A percentile compares a stretch with the other conserved stretches of the same genome.
Conservation (phyloP, 1,140 invertebrate genomes). For the Chlorops oryzae region DNA sequence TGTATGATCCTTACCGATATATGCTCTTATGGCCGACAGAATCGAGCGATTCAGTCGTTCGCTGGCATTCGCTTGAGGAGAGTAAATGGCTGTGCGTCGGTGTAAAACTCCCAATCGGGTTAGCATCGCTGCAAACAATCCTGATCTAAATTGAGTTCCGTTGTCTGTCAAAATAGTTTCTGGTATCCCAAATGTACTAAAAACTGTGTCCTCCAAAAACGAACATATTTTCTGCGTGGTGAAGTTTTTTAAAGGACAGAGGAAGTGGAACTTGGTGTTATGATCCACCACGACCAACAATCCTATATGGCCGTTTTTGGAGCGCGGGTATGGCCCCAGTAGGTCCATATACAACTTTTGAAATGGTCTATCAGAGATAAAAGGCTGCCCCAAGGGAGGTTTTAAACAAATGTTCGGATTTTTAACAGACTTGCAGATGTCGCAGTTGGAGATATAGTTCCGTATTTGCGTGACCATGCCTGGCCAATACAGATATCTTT, state of each 20-base stretch:
- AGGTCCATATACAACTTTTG: conserved; percentile 11
- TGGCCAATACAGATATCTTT: conserved; percentile 9
- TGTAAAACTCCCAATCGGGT: neutral
- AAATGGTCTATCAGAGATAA: conserved; percentile 4
- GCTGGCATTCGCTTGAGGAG: neutral
- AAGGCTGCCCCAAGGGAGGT: conserved; percentile 7
- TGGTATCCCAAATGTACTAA: conserved; percentile 10
- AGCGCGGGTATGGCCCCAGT: conserved; percentile 8
- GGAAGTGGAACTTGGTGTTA: conserved; percentile 9
- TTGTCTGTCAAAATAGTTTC: conserved; percentile 12
- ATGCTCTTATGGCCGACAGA: conserved; percentile 6
- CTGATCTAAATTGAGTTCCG: conserved; percentile 13
- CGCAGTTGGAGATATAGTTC: conserved; percentile 8
- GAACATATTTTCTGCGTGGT: neutral
- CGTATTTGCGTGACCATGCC: conserved; percentile 7
- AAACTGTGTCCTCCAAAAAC: conserved; percentile 5
- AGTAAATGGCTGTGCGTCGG: conserved; percentile 1
- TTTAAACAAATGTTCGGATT: conserved; percentile 1
- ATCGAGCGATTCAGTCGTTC: conserved; percentile 5
- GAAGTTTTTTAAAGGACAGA: conserved; percentile 6
- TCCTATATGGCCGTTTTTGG: conserved; percentile 9
- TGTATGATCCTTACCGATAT: neutral
- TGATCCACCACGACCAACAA: conserved; percentile 12
- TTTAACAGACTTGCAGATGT: conserved; percentile 11
- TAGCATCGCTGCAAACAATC: conserved; percentile 3